Evolutionary conservation across 2,888 invertebrate genomes (phyloP), one percentile per base, ranked within the genome.

Genomic region (Laothoe populi): DNA sequence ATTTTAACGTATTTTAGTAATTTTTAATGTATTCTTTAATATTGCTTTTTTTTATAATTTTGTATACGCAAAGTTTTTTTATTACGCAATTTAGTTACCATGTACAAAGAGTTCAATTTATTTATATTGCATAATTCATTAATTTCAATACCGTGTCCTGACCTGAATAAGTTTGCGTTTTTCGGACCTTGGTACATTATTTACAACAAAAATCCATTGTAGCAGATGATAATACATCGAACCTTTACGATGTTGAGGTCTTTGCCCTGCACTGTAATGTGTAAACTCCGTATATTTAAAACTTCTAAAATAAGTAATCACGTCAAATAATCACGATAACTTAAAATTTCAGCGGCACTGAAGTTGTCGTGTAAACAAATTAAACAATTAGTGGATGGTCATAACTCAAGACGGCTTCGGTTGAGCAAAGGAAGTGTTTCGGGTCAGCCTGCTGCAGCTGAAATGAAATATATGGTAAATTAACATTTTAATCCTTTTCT

Each of bases 401-500:
- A 84, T 66, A 84, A 84, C 60, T 24, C 40, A 16, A 71, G 76
- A 26, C 74, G 84, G 2, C 66, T 73, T 0, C 67, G 65, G n/a
- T 46, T 78, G 11, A 78, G 77, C 2, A 63, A 68, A 62, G 83
- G 82, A 2, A 60, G 70, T 44, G 64, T 85, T 0, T 13, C 66
- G 0, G 74, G 75, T 1, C 83, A 84, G 42, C 82, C 82, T 0
- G 69, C 76, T 13, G 78, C 83, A 8, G 49, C 76, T 0, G 64
- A 74, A 60, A 84, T 84, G 82, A 81, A 74, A n/a, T 72, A 59
- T 58, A 70, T 84, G 70, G 84, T 83, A 63, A 44, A 26, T 61
- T n/a, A n/a, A 49, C 0, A 0, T 2, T 46, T 2, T 5, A 10
- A 16, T 4, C 3, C 11, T 0, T 31, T 26, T 23, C 13, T 19